These are phyloP conservation scores for Tringa solitaria DNA, from an alignment of 2,113 vertebrate genomes.

Conservation along the genomic window DNA sequence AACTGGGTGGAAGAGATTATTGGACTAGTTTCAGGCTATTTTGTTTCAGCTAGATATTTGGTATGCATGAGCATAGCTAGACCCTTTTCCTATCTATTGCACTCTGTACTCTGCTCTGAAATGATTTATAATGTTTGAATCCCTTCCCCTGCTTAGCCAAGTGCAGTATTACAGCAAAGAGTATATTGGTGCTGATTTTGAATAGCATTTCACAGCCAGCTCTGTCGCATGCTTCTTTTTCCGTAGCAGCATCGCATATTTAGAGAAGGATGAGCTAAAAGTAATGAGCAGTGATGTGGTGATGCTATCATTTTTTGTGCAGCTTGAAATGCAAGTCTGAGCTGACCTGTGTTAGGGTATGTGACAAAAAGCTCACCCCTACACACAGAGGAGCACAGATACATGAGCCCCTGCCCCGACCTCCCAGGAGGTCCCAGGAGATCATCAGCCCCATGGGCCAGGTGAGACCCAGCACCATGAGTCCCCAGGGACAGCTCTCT, in stretches of 20 bases:
- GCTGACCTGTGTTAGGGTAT: neutral
- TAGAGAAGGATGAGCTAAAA: neutral
- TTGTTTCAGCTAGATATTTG: constrained; percentile 24
- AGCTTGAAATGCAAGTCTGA: neutral
- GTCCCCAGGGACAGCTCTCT: rapidly evolving
- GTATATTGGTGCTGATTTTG: neutral
- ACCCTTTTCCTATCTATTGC: constrained; percentile 39
- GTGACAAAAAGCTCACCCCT: neutral
- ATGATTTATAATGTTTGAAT: constrained; percentile 54
- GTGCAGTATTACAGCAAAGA: neutral
- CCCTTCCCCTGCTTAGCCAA: neutral
- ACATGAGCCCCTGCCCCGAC: rapidly evolving
- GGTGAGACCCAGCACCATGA: neutral
- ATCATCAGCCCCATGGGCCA: neutral
- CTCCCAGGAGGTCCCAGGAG: neutral
- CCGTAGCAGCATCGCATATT: rapidly evolving
- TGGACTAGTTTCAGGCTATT: neutral
- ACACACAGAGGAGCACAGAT: neutral
- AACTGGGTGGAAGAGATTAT: neutral
- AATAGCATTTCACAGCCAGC: neutral
- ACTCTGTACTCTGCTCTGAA: constrained; percentile 1
- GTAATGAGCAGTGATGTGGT: neutral
- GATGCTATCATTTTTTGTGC: neutral
- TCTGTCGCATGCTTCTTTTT: neutral
- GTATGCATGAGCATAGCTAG: constrained; percentile 8